Conservation (phyloP, 2,888 invertebrate species). For the Tipula lateralis region DNA sequence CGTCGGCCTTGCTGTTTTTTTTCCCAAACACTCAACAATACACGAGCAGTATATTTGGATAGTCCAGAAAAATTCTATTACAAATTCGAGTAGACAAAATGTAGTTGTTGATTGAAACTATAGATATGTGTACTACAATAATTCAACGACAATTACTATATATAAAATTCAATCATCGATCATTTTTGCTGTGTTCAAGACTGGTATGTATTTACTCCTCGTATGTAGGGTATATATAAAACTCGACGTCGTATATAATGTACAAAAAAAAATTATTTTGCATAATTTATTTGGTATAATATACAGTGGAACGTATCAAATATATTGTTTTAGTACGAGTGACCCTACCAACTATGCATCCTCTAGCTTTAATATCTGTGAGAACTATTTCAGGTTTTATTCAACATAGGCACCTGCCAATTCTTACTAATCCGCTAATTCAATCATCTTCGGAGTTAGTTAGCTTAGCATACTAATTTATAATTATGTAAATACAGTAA, state of each 20-base stretch:
- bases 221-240: background rate
- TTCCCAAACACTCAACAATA: background rate
- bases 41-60: background rate
- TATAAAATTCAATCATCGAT: background rate
- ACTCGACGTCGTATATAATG: background rate
- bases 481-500: background rate
- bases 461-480: background rate
- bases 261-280: background rate
- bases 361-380: background rate
- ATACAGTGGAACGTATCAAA: background rate
- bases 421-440: background rate
- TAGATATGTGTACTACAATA: background rate
- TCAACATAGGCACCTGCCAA: background rate
- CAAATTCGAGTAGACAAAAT: background rate
- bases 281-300: background rate
- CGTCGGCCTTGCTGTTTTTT: background rate
- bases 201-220: background rate
- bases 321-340: background rate
- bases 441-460: background rate
- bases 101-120: slow-evolving; percentile 4
- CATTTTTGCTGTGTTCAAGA: background rate
- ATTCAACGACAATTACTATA: background rate
- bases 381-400: background rate
- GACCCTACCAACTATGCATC: background rate
- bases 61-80: background rate